Base-by-base conservation (phyloP, 2,888 invertebrate species). In the Eubasilissa splendida region DNA sequence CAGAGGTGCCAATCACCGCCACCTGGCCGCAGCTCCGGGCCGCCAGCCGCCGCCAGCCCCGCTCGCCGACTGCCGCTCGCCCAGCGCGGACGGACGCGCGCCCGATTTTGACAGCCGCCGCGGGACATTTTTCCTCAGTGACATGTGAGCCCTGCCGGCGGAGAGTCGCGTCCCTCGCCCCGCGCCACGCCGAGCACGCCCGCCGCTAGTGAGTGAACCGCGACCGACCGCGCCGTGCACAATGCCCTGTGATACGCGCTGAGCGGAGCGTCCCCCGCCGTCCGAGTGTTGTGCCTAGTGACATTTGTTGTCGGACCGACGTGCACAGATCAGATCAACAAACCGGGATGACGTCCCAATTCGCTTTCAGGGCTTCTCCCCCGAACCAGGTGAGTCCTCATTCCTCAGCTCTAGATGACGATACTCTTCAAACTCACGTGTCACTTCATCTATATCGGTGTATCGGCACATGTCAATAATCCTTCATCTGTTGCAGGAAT, bases 321-420 rank as follows among this genome's bases (percentile, higher is more conserved):
- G 68, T 68, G 42, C n/a, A 33, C 68, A 68, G 68, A 52, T 68
- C n/a, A 52, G 12, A 68, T 52, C 50, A 68, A 68, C 68, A 68
- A 52, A 52, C 11, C 70, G 88, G 87, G 86, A 91, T 91, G 91
- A 90, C 90, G 83, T 91, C 91, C 84, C 91, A 91, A 86, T 91
- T 91, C 85, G 90, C 90, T 85, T 91, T 90, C 87, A 86, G 90
- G 87, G 90, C 90, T 88, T 91, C 90, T 84, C 90, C 90, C 79
- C 90, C 90, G 78, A 90, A 90, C 85, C 90, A 90, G 90, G 90
- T 91, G 88, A 87, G 86, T 85, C 82, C 10, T 50, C 14, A 42
- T 76, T n/a, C 42, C 42, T 7, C 42, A 7, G 42, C 42, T 7
- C 42, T 22, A 22, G 22, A 22, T 22, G 22, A 22, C 22, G 22